phyloP scores from a whole-genome alignment of 2,888 invertebrate species.

The Pterostichus madidus region DNA sequence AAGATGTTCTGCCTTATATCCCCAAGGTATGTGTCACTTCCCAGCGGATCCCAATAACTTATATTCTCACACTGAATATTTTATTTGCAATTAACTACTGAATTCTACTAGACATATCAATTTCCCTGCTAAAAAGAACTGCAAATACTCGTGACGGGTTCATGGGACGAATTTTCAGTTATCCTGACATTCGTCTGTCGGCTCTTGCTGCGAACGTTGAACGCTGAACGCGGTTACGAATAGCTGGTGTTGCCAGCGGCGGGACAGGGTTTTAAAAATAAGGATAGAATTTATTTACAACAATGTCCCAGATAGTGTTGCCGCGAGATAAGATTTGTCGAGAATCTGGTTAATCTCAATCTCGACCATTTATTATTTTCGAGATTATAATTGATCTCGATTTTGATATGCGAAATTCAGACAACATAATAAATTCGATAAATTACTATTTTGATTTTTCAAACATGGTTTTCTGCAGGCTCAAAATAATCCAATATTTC shows the following conservation, averaged over 20 bases:
- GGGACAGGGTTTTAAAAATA: no score
- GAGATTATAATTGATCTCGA: no score
- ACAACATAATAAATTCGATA: no score
- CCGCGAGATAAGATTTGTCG: no score
- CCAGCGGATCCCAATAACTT: conserved; percentile 2
- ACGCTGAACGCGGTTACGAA: neutral
- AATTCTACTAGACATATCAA: conserved; percentile 53
- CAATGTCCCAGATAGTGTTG: no score
- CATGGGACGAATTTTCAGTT: conserved; percentile 21
- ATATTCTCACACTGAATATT: conserved; percentile 60
- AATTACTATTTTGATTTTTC: no score
- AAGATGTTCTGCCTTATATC: conserved; percentile 92
- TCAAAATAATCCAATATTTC: no score
- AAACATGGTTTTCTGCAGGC: no score
- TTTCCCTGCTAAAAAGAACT: conserved; percentile 55
- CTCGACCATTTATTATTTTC: no score
- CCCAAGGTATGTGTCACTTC: conserved; percentile 85
- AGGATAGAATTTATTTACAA: no score
- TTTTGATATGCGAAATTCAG: no score
- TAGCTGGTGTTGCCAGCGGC: neutral
- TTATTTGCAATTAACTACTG: conserved; percentile 60
- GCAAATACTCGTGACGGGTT: conserved; percentile 41
- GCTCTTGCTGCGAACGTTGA: neutral
- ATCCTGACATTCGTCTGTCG: conserved; percentile 7
- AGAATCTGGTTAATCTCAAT: no score